Percentiles rank a stretch among this genome's conserved stretches.
Conservation (phyloP, 1,140 invertebrate species). For the Leptonema lineaticorne region DNA sequence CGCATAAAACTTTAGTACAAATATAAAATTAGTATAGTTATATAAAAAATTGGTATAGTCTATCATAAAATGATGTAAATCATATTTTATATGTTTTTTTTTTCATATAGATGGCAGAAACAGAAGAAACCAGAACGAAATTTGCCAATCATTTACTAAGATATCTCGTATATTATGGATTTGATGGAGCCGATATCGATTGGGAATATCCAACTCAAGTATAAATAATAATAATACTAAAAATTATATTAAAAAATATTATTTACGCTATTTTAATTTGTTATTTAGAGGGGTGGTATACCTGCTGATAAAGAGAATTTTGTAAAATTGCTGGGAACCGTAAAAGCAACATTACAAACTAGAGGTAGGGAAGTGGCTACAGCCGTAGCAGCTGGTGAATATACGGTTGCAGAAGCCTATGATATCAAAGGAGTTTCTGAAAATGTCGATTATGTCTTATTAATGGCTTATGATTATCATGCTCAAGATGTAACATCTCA, state of each 20-base stretch:
- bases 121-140: slow-evolving; percentile 46
- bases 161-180: slow-evolving; percentile 57
- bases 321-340: slow-evolving; percentile 52
- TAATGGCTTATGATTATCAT: slow-evolving; percentile 50
- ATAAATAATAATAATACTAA: too few relatives aligned
- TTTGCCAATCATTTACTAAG: slow-evolving; percentile 55
- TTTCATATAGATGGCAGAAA: slow-evolving; percentile 51
- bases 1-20: too few relatives aligned
- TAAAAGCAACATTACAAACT: slow-evolving; percentile 53
- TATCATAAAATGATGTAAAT: too few relatives aligned
- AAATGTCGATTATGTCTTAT: slow-evolving; percentile 53
- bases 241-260: too few relatives aligned
- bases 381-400: slow-evolving; percentile 55
- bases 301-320: slow-evolving; percentile 54
- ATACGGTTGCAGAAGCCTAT: slow-evolving; percentile 56
- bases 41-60: too few relatives aligned
- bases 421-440: slow-evolving; percentile 56
- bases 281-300: slow-evolving; percentile 55
- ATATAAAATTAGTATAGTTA: too few relatives aligned
- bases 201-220: slow-evolving; percentile 64
- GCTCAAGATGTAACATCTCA: slow-evolving; percentile 59
- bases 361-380: slow-evolving; percentile 52
- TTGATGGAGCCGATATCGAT: slow-evolving; percentile 69
- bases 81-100: too few relatives aligned
- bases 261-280: too few relatives aligned